Evolutionary conservation across 2,888 invertebrate species (phyloP).

Genomic region (Parnassius smintheus): DNA sequence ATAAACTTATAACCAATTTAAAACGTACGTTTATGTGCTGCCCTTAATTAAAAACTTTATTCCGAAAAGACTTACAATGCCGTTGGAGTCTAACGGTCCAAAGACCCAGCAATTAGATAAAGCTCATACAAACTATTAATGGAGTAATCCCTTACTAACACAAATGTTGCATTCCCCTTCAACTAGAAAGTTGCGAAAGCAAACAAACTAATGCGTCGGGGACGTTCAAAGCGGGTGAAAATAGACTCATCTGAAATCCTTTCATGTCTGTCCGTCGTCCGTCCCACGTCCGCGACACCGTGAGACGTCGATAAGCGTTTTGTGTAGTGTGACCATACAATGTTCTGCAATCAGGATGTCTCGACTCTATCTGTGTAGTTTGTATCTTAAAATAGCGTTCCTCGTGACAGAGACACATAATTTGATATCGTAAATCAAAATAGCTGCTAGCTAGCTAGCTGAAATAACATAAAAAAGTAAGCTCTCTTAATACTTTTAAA

Average conservation of each 20-base stretch:
- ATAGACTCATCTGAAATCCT: slow-evolving; percentile 74
- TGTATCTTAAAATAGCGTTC: no score
- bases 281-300: slow-evolving; percentile 53
- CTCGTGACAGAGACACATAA: no score
- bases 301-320: slow-evolving; percentile 35
- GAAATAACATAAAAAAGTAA: no score
- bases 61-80: neutral
- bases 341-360: slow-evolving; percentile 31
- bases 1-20: no score
- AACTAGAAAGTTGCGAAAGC: slow-evolving; percentile 70
- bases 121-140: slow-evolving; percentile 35
- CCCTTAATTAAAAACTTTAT: neutral
- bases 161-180: slow-evolving; percentile 47
- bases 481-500: no score
- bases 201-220: slow-evolving; percentile 62
- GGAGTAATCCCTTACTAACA: slow-evolving; percentile 34
- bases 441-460: no score
- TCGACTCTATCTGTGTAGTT: no score
- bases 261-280: slow-evolving; percentile 61
- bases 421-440: no score
- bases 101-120: slow-evolving; percentile 38
- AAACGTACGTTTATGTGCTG: no score
- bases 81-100: slow-evolving; percentile 36
- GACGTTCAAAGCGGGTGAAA: slow-evolving; percentile 71
- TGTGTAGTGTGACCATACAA: slow-evolving; percentile 29